Base-by-base conservation (phyloP, 1,140 invertebrate genomes). In the Holcopasites calliopsidis region DNA sequence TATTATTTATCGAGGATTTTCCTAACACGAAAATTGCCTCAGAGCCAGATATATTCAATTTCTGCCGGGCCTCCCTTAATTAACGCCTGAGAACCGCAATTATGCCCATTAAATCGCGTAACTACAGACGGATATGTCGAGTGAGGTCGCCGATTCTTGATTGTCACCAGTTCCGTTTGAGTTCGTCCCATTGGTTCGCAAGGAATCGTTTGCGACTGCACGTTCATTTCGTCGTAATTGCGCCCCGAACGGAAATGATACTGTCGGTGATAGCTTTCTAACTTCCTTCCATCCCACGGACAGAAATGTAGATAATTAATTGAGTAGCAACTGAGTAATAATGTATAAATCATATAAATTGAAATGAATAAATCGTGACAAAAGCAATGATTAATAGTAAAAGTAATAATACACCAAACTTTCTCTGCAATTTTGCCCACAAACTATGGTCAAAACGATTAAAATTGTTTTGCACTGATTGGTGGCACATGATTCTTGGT, bases 161-260 rank as follows among this genome's bases (percentile, higher is more conserved):
- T 60, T 60, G 33, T 60, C 57, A 60, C 21, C 21, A 11, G 8
- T n/a, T 18, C 18, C 21, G 57, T 38, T 62, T 31, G n/a, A 49
- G 18, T 49, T 49, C 13, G n/a, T 18, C 57, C 16, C 31, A 33
- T 38, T n/a, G 1, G 23, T 38, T 49, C 4, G 1, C 8, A 3
- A 13, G 18, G 16, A 62, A 28, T 47, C 21, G 1, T 26, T 38
- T 47, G 28, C 10, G 10, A 33, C 35, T 60, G 21, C 16, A 5
- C 16, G n/a, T 47, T 28, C 28, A 31, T 71, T 71, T 11, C 23
- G 7, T n/a, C 18, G 6, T 62, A 70, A 70, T 70, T 33, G 26
- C 42, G 7, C 38, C 33, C 13, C 18, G 44, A 23, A n/a, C n/a
- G 40, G 13, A 71, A 71, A 28, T 18, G 16, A 61, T 60, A 21